These are phyloP conservation scores for Huso huso DNA, from an alignment of 2,797 vertebrate genomes.

Conservation along the genomic window DNA sequence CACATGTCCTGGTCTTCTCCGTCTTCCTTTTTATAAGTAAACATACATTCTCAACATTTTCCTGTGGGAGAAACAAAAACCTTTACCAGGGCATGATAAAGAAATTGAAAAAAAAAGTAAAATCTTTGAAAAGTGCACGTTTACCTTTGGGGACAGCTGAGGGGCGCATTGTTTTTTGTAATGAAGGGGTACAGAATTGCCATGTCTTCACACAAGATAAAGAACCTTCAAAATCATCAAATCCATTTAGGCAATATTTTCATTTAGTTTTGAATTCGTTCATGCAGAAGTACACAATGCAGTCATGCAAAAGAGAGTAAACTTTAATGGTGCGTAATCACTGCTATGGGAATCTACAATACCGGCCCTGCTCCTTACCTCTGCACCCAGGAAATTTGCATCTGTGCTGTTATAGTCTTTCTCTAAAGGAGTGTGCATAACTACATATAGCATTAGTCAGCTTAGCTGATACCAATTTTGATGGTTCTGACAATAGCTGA, in stretches of 20 bases:
- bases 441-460: too few relatives aligned
- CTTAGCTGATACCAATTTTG: too few relatives aligned
- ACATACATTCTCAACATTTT: constrained; percentile 63
- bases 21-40: constrained; percentile 67
- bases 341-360: constrained; percentile 20
- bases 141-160: too few relatives aligned
- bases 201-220: constrained; percentile 11
- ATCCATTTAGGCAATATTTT: too few relatives aligned
- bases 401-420: too few relatives aligned
- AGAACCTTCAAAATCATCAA: too few relatives aligned
- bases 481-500: too few relatives aligned
- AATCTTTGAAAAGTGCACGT: too few relatives aligned
- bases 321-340: constrained; percentile 26
- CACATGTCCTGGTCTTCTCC: constrained; percentile 65
- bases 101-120: background rate
- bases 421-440: too few relatives aligned
- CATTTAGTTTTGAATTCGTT: background rate
- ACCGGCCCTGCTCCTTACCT: constrained; percentile 40
- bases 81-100: constrained; percentile 13
- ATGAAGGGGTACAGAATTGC: constrained; percentile 7
- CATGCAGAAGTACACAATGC: background rate
- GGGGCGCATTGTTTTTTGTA: too few relatives aligned
- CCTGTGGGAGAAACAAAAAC: constrained; percentile 39
- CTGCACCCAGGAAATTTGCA: constrained; percentile 38
- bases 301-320: background rate